These are phyloP conservation scores for Dyspetes luteomarginatus DNA, from an alignment of 2,888 invertebrate genomes.

Conservation along the genomic window DNA sequence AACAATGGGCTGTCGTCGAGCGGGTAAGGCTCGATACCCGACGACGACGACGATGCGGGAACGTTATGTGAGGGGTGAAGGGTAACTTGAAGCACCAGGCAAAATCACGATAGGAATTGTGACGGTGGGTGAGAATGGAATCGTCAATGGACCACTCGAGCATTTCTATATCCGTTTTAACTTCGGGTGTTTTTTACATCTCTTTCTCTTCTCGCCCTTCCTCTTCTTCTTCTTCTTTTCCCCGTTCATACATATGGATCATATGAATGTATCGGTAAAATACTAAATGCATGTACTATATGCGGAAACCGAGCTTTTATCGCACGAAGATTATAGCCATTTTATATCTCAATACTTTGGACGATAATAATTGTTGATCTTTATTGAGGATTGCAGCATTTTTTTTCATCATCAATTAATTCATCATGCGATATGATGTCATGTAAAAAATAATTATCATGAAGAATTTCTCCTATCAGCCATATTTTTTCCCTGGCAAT, in stretches of 20 bases:
- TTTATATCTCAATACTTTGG: constrained; percentile 64
- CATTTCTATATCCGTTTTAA: constrained; percentile 81
- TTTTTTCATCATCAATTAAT: too few relatives aligned
- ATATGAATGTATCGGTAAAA: constrained; percentile 67
- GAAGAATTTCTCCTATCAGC: too few relatives aligned
- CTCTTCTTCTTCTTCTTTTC: constrained; percentile 22
- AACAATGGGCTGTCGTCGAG: constrained; percentile 82
- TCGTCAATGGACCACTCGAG: constrained; percentile 83
- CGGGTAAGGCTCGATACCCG: constrained; percentile 59
- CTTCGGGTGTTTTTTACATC: constrained; percentile 69
- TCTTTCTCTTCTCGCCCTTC: constrained; percentile 27
- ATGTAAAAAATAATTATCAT: too few relatives aligned
- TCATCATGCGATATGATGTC: too few relatives aligned
- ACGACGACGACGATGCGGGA: constrained; percentile 41
- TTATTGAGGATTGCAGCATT: too few relatives aligned
- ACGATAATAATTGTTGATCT: too few relatives aligned
- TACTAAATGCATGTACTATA: constrained; percentile 18
- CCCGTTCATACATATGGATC: constrained; percentile 4
- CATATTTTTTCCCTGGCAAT: too few relatives aligned
- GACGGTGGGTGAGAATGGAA: constrained; percentile 74
- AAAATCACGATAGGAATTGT: constrained; percentile 68
- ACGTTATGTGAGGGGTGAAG: constrained; percentile 23
- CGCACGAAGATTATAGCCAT: constrained; percentile 66
- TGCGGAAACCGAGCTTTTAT: constrained; percentile 74
- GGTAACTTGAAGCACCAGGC: constrained; percentile 25